Base-by-base conservation (phyloP, 2,888 invertebrate species). In the Dichetophora obliterata region DNA sequence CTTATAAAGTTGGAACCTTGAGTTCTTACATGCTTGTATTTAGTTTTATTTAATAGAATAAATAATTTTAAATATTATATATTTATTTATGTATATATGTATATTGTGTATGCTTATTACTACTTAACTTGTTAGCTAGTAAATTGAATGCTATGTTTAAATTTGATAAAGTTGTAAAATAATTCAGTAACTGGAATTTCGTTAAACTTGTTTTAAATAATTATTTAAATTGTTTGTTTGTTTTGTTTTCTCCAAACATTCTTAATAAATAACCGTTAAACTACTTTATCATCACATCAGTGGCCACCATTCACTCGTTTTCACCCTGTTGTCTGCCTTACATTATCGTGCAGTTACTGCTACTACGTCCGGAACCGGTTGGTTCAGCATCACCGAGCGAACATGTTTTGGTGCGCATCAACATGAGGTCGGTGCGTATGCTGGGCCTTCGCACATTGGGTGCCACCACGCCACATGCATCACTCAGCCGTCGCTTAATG, bases 381-480 rank as follows among this genome's bases (percentile, higher is more conserved):
- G 92, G 92, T 77, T 93, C 93, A 77, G 91, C 91, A 78, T 94
- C 93, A 24, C 92, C 93, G 88, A 93, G 91, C 84, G 93, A 93
- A 90, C 93, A 93, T 78, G 95, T 94, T 90, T 95, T 95, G 82
- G 94, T 94, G 88, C 95, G 93, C 93, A 96, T 95, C 84, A 95
- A 94, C 93, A 96, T 94, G 82, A 96, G 91, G 88, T 97, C 96
- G 6, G 96, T 96, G 79, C 96, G 91, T 81, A 97, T 95, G 88
- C 95, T 95, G 48, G 96, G 96, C 65, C 96, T 91, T 72, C 96
- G 91, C 0, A 95, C 96, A 86, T 96, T 96, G 2, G 96, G 95
- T n/a, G 95, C 95, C 24, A 96, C 95, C 6, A 96, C 95, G 5
- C 96, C 96, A 85, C 95, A 96, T 1, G 96, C 96, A 85, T 96